Evolutionary conservation across 2,888 invertebrate species (phyloP).

Genomic region (Hyles lineata): DNA sequence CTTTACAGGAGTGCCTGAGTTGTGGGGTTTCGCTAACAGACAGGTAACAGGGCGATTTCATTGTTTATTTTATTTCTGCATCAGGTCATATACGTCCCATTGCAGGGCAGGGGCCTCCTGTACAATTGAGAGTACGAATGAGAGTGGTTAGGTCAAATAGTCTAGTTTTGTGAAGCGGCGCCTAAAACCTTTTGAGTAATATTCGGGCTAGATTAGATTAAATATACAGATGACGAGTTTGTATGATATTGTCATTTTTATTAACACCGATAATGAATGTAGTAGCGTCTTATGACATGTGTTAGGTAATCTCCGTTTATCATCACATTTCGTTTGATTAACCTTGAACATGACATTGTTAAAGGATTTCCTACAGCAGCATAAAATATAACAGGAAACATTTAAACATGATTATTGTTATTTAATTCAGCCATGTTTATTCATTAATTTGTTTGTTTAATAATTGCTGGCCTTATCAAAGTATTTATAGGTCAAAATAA

Average conservation of each 20-base stretch:
- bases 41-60: not conserved
- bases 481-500: too few relatives aligned
- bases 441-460: not conserved
- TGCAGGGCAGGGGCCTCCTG: too few relatives aligned
- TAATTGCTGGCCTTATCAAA: not conserved
- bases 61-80: too few relatives aligned
- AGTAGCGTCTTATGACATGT: not conserved
- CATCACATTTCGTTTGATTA: not conserved
- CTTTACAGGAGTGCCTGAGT: not conserved
- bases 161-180: too few relatives aligned
- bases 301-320: not conserved
- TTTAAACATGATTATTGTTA: not conserved
- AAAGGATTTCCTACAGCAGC: not conserved
- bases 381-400: not conserved
- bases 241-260: too few relatives aligned
- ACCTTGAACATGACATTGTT: conserved; percentile 17
- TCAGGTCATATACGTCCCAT: too few relatives aligned
- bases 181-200: not conserved
- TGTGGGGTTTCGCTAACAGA: conserved; percentile 10
- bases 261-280: not conserved
- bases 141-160: too few relatives aligned
- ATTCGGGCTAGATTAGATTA: not conserved
- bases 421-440: not conserved
- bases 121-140: too few relatives aligned
- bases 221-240: too few relatives aligned